These are phyloP conservation scores for Sphyrna mokarran DNA, from an alignment of 2,113 vertebrate species.

Conservation along the genomic window DNA sequence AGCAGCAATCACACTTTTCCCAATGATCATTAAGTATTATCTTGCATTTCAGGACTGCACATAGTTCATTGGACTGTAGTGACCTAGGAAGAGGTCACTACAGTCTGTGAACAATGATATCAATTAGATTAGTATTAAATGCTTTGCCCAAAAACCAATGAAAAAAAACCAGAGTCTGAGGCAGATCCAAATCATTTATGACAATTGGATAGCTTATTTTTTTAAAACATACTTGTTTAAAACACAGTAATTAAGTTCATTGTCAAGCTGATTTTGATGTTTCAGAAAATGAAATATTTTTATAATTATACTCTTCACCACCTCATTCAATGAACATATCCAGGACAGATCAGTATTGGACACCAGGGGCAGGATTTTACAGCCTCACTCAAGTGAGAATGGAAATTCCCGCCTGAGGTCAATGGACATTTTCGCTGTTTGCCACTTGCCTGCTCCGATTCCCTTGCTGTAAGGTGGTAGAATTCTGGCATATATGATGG, in stretches of 20 bases:
- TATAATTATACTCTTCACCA: background rate
- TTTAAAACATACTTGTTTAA: background rate
- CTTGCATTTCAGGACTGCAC: background rate
- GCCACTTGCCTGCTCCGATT: no score
- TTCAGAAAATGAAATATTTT: background rate
- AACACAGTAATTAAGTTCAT: background rate
- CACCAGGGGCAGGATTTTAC: background rate
- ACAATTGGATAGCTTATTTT: conserved; percentile 11
- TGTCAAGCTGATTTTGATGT: background rate
- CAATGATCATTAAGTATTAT: background rate
- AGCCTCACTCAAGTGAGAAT: no score
- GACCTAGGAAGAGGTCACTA: background rate
- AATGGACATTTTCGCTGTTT: no score
- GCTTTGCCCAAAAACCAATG: background rate
- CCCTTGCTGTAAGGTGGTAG: no score
- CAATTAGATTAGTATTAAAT: background rate
- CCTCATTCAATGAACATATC: background rate
- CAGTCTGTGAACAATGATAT: background rate
- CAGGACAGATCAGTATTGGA: background rate
- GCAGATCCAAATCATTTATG: background rate
- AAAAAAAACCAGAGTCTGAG: background rate
- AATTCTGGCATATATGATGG: no score
- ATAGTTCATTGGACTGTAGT: background rate
- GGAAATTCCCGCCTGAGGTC: no score
- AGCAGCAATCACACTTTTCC: background rate